Base-by-base conservation (phyloP, 2,797 vertebrate genomes). In the Cephalopachus bancanus region DNA sequence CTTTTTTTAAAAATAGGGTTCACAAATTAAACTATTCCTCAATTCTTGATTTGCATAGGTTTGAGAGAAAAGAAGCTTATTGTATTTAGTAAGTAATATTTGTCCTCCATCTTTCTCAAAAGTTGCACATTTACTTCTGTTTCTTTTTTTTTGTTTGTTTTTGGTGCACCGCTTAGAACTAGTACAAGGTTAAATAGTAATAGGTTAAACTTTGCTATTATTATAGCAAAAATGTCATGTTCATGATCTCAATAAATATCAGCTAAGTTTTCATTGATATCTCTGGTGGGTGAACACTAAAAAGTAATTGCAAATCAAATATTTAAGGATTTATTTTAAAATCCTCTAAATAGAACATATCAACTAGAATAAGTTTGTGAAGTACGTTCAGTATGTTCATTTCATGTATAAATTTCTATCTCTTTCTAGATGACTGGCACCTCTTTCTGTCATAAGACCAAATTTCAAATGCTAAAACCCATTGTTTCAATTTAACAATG, bases 391-490 rank as follows among this genome's bases (percentile, higher is more conserved):
- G 37, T 44, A 76, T 11, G 71, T 55, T 60, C 71, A 49, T 62
- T 88, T 95, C 51, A 86, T 0, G n/a, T 8, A 24, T 30, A 83
- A 11, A 62, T 59, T 37, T 91, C 26, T 51, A 20, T 86, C 80
- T 22, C 22, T 90, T 84, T 91, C 64, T 51, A 49, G 11, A 75
- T n/a, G 44, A 78, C 14, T 37, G 44, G 69, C 16, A 79, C 4
- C 49, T 10, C 33, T 12, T 96, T 79, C 76, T 75, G 53, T 49
- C 20, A 0, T 59, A 53, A 81, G 44, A 83, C 19, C 53, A 71
- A 62, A 93, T 91, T 92, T 85, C 44, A 83, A 95, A 86, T 17
- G 55, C 30, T 64, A 80, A 91, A 90, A 65, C 49, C 44, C 89
- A 22, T 69, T 53, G 84, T 64, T 90, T 91, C 33, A 60, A 89